Evolutionary conservation across 1,140 invertebrate genomes (phyloP).

Genomic region (Drosophila funebris): DNA sequence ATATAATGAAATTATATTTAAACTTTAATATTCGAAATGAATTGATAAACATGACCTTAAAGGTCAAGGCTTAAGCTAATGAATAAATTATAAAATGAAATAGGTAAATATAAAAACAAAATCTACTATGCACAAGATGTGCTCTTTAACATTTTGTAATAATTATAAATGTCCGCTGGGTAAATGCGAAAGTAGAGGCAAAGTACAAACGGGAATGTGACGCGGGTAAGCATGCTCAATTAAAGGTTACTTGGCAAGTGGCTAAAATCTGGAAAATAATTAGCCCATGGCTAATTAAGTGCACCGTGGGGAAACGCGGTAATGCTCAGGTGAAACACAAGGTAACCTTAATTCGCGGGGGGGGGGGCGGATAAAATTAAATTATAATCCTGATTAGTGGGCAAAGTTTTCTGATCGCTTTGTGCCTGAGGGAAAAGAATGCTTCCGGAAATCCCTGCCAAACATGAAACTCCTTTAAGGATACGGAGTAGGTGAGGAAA

Average conservation of each 20-base stretch:
- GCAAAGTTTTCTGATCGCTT: slow-evolving; percentile 35
- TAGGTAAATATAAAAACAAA: too few species aligned
- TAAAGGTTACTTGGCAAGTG: slow-evolving; percentile 42
- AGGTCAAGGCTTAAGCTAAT: too few species aligned
- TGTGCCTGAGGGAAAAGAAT: slow-evolving; percentile 2
- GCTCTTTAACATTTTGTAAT: background rate
- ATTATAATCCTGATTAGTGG: slow-evolving; percentile 53
- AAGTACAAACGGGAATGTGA: background rate
- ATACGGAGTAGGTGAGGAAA: background rate
- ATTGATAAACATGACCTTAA: too few species aligned
- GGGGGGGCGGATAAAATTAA: slow-evolving; percentile 34
- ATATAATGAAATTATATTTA: too few species aligned
- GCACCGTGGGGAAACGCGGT: background rate
- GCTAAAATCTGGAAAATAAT: slow-evolving; percentile 48
- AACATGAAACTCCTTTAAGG: slow-evolving; percentile 2
- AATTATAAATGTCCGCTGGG: slow-evolving; percentile 16
- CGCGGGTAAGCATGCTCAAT: slow-evolving; percentile 12
- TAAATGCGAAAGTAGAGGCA: background rate
- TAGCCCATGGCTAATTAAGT: slow-evolving; percentile 50
- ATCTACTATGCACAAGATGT: background rate
- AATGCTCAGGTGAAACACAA: background rate
- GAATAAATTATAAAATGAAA: background rate
- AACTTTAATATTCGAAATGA: too few species aligned
- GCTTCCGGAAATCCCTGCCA: background rate
- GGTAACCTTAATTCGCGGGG: slow-evolving; percentile 25